Conservation (phyloP, 2,113 vertebrate species). For the Pangasianodon gigas region DNA sequence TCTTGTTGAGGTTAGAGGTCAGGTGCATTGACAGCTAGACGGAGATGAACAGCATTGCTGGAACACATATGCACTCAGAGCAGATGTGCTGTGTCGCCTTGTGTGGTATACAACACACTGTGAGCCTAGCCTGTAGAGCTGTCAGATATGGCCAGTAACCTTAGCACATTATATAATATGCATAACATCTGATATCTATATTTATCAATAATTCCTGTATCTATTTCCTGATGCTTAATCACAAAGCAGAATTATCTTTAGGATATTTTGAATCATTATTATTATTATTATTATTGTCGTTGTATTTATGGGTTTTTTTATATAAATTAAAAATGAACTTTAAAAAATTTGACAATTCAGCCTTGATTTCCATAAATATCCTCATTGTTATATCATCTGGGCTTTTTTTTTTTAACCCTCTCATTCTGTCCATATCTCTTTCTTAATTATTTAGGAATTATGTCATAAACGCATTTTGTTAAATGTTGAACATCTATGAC, state of each 20-base stretch:
- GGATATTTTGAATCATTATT: background rate
- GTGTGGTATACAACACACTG: constrained; percentile 15
- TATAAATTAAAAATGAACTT: too few species aligned
- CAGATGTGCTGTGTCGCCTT: constrained; percentile 13
- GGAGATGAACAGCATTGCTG: background rate
- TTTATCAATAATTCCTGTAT: background rate
- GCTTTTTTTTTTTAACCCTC: background rate
- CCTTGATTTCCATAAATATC: too few species aligned
- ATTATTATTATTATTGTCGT: background rate
- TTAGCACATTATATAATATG: background rate
- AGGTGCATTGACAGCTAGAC: background rate
- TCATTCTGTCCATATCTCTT: background rate
- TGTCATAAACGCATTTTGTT: background rate
- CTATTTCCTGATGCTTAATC: background rate
- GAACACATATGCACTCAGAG: background rate
- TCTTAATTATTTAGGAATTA: background rate
- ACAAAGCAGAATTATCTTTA: background rate
- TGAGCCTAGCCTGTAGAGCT: background rate
- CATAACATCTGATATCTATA: background rate
- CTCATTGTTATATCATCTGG: background rate
- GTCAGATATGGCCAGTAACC: background rate
- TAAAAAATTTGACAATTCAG: too few species aligned
- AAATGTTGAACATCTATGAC: too few species aligned
- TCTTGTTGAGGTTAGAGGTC: constrained; percentile 16
- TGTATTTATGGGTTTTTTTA: too few species aligned